Base-by-base conservation (phyloP, 2,888 invertebrate genomes). In the Hofmannophila pseudospretella region DNA sequence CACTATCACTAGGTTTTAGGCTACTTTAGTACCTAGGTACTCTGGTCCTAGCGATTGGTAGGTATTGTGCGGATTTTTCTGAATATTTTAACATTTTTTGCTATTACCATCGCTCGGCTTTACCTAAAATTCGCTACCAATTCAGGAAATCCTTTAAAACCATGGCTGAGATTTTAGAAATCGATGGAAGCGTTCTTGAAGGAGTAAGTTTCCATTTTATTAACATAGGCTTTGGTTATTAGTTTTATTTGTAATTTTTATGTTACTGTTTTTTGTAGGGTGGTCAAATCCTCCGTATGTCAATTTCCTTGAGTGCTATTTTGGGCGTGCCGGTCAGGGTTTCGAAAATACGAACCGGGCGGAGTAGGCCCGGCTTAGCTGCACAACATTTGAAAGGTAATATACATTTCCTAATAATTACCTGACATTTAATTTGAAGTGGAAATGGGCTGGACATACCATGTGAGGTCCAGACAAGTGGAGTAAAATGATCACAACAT, bases 281-380 rank as follows among this genome's bases (percentile, higher is more conserved):
- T 39, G 97, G 97, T 0, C 97, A 98, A 87, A 94, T 97, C 42
- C 81, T 97, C 14, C 89, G 97, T 39, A 92, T 94, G 65, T 91
- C 96, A 0, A 78, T 95, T 13, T 91, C 94, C 5, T 73, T 97
- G 14, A 95, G 96, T 66, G 93, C 93, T 40, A 85, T 98, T 32
- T 82, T 93, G 35, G 81, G 89, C 25, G 89, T 91, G 35, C 93
- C 96, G 0, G 88, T 97, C 19, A 88, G 88, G 46, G 91, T 98
- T 3, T 75, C 67, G 7, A 96, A 96, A 44, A 97, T 97, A 50
- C 87, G 97, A 58, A 93, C 93, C 2, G 93, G 93, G 1, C 89
- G 97, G 23, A 89, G 89, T 12, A 95, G 93, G 55, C 94, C 96
- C 3, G 97, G 97, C 0, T 80, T 97, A 19, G 91, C 92, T 36